phyloP scores from a whole-genome alignment of 1,140 invertebrate genomes.

The Steinernema khuongi region DNA sequence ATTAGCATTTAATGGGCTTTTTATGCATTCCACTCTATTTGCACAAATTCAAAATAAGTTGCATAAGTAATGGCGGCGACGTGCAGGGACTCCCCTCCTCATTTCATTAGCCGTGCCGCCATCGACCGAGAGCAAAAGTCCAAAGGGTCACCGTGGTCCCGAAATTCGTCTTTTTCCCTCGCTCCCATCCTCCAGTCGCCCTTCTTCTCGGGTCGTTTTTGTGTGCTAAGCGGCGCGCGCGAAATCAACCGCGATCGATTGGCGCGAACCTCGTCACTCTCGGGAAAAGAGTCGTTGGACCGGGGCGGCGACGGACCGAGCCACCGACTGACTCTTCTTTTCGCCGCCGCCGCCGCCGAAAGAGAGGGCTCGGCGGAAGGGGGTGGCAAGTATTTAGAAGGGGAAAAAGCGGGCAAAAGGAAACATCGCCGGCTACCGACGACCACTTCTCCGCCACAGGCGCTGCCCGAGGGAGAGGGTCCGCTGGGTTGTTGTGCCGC shows the following conservation, averaged over 20 bases:
- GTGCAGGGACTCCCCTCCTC: no score
- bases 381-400: no score
- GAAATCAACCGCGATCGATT: slow-evolving; percentile 14
- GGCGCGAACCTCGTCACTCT: background rate
- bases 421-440: slow-evolving; percentile 9
- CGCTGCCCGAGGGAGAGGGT: background rate
- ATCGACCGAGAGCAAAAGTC: no score
- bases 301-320: no score
- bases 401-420: background rate
- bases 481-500: background rate
- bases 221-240: background rate
- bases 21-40: no score
- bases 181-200: background rate
- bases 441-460: background rate
- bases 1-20: no score
- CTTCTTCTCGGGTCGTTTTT: background rate
- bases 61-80: no score
- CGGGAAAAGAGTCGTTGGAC: no score
- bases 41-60: no score
- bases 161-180: background rate
- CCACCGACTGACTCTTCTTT: background rate
- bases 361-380: background rate
- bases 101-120: no score
- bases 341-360: background rate
- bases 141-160: no score